Conservation (phyloP, 2,888 invertebrate species). For the Ophion ellenae region DNA sequence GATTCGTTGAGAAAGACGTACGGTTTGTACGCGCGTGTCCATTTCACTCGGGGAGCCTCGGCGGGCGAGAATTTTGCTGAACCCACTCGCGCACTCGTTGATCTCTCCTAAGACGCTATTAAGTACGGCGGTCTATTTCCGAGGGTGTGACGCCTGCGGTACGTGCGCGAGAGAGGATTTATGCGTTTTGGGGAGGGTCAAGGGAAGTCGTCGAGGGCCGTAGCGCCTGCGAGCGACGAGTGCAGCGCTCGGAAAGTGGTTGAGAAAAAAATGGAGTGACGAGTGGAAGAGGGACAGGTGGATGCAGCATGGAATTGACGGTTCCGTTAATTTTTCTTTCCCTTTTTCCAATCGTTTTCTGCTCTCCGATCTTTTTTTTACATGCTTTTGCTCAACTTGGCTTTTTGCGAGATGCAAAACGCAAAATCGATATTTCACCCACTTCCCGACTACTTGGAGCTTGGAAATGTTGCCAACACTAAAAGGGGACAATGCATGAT, state of each 20-base stretch:
- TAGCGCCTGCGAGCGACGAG: slow-evolving; percentile 73
- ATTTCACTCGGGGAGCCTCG: neutral
- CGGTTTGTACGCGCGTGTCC: neutral
- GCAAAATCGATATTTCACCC: too few relatives aligned
- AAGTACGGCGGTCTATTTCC: slow-evolving; percentile 75
- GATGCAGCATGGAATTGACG: slow-evolving; percentile 66
- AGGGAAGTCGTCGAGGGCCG: slow-evolving; percentile 73
- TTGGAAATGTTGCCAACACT: too few relatives aligned
- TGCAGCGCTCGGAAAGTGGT: slow-evolving; percentile 71
- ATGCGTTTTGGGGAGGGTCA: slow-evolving; percentile 81
- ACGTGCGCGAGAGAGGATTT: slow-evolving; percentile 73
- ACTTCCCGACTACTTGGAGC: too few relatives aligned
- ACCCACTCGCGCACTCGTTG: slow-evolving; percentile 4
- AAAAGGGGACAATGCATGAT: too few relatives aligned
- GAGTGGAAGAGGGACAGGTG: slow-evolving; percentile 71
- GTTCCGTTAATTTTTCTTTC: slow-evolving; percentile 9
- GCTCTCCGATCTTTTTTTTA: neutral
- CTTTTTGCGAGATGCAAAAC: too few relatives aligned
- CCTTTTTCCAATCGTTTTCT: neutral
- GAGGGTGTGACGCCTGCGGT: slow-evolving; percentile 62
- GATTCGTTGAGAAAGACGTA: neutral
- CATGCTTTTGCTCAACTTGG: too few relatives aligned
- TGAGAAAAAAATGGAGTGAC: slow-evolving; percentile 44
- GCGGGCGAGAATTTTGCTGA: slow-evolving; percentile 13
- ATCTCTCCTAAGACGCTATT: slow-evolving; percentile 27